Conservation (phyloP, 2,113 vertebrate genomes). For the Podocnemis expansa region DNA sequence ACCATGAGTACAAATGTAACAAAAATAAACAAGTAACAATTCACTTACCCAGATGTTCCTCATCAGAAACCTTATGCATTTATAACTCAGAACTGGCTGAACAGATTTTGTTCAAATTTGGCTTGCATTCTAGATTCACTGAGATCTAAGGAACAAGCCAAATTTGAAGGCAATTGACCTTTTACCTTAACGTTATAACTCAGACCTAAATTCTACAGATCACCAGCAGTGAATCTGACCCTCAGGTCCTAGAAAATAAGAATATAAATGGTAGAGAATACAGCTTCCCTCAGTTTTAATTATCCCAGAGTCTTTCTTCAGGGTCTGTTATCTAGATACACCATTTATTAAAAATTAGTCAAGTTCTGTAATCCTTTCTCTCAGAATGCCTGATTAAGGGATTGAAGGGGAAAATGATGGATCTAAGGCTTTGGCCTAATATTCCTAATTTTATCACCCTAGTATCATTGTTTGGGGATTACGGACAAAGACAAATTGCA, state of each 20-base stretch:
- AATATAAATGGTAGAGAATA: background rate
- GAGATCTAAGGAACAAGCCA: background rate
- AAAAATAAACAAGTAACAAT: background rate
- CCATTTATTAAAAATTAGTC: background rate
- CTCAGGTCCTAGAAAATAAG: background rate
- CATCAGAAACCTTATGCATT: background rate
- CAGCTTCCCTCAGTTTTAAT: background rate
- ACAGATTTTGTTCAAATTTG: background rate
- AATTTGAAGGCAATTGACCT: background rate
- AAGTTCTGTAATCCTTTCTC: background rate
- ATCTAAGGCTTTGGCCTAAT: background rate
- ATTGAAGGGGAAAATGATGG: background rate
- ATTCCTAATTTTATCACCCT: background rate
- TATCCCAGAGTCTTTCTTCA: background rate
- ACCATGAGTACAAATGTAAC: background rate
- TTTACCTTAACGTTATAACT: background rate
- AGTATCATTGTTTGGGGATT: background rate
- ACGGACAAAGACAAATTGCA: background rate
- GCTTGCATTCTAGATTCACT: background rate
- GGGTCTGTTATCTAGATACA: background rate
- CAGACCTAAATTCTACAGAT: background rate
- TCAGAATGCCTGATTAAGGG: background rate
- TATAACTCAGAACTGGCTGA: background rate
- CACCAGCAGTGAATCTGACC: background rate
- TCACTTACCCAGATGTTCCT: background rate